Conservation (phyloP, 1,140 invertebrate genomes). For the Triops longicaudatus region DNA sequence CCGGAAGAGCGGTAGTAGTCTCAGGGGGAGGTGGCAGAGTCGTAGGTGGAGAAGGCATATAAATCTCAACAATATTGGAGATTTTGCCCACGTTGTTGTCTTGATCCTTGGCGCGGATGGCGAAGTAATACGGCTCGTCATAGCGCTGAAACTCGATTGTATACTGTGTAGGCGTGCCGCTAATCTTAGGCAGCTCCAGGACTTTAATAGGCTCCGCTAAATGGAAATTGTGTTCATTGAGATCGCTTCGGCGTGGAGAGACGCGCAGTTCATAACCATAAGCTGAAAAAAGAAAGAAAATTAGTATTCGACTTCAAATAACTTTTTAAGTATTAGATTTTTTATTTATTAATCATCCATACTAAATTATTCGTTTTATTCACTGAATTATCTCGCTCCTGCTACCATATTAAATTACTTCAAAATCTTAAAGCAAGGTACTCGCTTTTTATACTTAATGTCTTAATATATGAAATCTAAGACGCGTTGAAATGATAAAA, state of each 20-base stretch:
- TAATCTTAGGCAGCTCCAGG: slow-evolving; percentile 38
- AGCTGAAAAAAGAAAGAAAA: slow-evolving; percentile 37
- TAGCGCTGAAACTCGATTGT: slow-evolving; percentile 42
- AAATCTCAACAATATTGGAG: slow-evolving; percentile 49
- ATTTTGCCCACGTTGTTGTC: slow-evolving; percentile 41
- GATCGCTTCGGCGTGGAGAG: slow-evolving; percentile 36
- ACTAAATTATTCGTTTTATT: too few species aligned
- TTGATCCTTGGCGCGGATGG: slow-evolving; percentile 44
- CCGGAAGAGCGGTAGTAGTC: slow-evolving; percentile 25
- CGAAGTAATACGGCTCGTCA: slow-evolving; percentile 45
- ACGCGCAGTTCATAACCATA: slow-evolving; percentile 44
- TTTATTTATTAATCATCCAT: too few species aligned
- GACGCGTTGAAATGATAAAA: too few species aligned
- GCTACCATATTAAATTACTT: too few species aligned
- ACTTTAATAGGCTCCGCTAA: slow-evolving; percentile 38
- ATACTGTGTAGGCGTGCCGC: slow-evolving; percentile 41
- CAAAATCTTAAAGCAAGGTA: too few species aligned
- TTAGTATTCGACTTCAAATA: slow-evolving; percentile 6
- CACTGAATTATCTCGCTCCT: too few species aligned
- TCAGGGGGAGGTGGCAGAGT: slow-evolving; percentile 28
- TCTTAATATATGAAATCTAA: too few species aligned
- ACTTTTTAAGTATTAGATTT: too few species aligned
- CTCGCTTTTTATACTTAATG: too few species aligned
- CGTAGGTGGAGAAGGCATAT: slow-evolving; percentile 39
- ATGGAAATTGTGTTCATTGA: slow-evolving; percentile 40